Evolutionary conservation across 2,888 invertebrate genomes (phyloP), one percentile per base, ranked within the genome.

Genomic region (Pseudococcus jackbeardsleyi): DNA sequence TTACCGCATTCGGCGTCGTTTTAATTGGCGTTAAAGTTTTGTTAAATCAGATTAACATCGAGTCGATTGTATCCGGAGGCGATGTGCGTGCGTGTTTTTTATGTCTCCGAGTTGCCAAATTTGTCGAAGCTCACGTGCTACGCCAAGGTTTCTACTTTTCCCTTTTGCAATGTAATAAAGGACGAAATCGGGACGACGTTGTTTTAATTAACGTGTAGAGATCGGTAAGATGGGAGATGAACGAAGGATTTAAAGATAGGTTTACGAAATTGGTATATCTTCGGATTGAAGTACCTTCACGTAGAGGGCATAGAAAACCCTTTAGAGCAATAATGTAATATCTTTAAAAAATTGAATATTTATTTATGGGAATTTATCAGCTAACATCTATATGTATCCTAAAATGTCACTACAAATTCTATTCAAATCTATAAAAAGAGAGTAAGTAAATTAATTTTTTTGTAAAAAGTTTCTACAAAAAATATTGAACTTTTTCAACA

Each of bases 11-110:
- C 33, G 68, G 12, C 68, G 68, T 72, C 12, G 68, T 33, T 72
- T 72, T 72, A 72, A 72, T 72, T 72, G 68, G 15, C 68, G 68
- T 72, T 33, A 33, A 72, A 72, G 68, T 72, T 72, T 72, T 33
- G 68, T 72, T 33, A 72, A 72, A 72, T 72, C 33, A 72, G 68
- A 72, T 72, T 72, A 72, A 72, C 68, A 72, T 72, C 68, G 68
- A 72, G 68, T 12, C 68, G 68, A 72, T 72, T 72, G 33, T 72
- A 72, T 3, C 68, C 68, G 12, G 33, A 15, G 68, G 68, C 68
- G 68, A 19, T 59, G 59, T 59, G 59, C 22, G 64, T 22, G 68
- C 11, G 68, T 72, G 68, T 72, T 72, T 72, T 72, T 72, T 72
- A 72, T 19, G 68, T n/a, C 33, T 26, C 3, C 11, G 26, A 72